These are phyloP conservation scores for Limenitis camilla DNA, from an alignment of 2,888 invertebrate species.

Conservation along the genomic window DNA sequence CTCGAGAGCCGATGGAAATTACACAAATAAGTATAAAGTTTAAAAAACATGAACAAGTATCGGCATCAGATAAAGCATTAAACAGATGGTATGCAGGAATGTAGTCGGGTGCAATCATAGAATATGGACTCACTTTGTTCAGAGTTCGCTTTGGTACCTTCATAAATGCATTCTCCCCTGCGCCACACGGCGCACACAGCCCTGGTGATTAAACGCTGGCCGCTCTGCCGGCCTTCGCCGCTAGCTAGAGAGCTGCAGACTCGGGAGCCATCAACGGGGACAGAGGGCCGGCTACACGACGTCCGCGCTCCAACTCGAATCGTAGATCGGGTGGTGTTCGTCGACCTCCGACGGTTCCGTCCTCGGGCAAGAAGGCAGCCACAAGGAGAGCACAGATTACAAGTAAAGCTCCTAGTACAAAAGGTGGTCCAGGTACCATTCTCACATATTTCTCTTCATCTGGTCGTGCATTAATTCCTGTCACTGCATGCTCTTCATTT, in stretches of 20 bases:
- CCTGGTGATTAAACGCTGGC: conserved; percentile 60
- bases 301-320: conserved; percentile 86
- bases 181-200: conserved; percentile 36
- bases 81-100: conserved; percentile 43
- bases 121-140: conserved; percentile 41
- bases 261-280: conserved; percentile 87
- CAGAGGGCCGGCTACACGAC: conserved; percentile 83
- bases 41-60: conserved; percentile 47
- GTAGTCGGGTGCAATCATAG: conserved; percentile 40
- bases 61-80: conserved; percentile 38
- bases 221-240: conserved; percentile 56
- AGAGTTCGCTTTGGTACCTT: conserved; percentile 60
- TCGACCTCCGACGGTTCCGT: conserved; percentile 53
- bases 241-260: conserved; percentile 81
- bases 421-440: conserved; percentile 97
- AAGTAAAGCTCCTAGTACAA: conserved; percentile 97
- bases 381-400: conserved; percentile 97
- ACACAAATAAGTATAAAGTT: conserved; percentile 64
- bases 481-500: conserved; percentile 79
- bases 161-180: conserved; percentile 47
- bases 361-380: conserved; percentile 88
- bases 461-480: conserved; percentile 37
- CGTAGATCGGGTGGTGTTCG: conserved; percentile 81
- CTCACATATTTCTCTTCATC: conserved; percentile 75
- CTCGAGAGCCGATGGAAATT: conserved; percentile 41